Base-by-base conservation (phyloP, 2,797 vertebrate species). In the Trachops cirrhosus region DNA sequence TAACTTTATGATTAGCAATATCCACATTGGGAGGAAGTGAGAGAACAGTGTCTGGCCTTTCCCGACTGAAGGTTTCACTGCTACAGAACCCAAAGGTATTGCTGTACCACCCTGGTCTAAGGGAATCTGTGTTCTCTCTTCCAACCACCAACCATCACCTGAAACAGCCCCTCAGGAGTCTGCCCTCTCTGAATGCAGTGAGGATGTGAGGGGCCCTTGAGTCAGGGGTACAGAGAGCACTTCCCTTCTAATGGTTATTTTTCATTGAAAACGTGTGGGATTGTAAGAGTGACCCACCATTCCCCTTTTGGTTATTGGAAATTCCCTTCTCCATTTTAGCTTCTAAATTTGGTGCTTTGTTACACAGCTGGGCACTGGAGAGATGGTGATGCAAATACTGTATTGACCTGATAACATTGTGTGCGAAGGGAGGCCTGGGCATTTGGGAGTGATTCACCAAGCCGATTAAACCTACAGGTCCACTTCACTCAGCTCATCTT, bases 341-440 rank as follows among this genome's bases (percentile, higher is more conserved):
- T 77, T 96, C 93, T 85, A 97, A 86, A 73, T 97, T 95, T 68
- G 92, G 92, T 32, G 37, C 80, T 96, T 96, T 46, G 91, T 98
- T 98, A 92, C 95, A 97, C 96, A 64, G 93, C 92, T 75, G 91
- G 75, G 5, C 89, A 89, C 1, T 50, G 41, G 32, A 78, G 93
- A 93, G 90, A 91, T 70, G 86, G 67, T 94, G 97, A 97, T 97
- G 97, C 94, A 91, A 97, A 95, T 10, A 5, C 87, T 88, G 97
- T 21, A 3, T 78, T 71, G 96, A 71, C 22, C 89, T 85, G 96
- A 96, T 97, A 97, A 98, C 98, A 97, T 93, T 97, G 97, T 98
- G 93, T 97, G 89, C 2, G 0, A 97, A 89, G 95, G 87, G 95
- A 97, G 86, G 73, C 94, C 95, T 59, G 93, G 89, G 83, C 39